Percentiles rank a stretch among this genome's conserved stretches.
These are phyloP conservation scores for Avahi laniger DNA, from an alignment of 2,797 vertebrate genomes.

Conservation along the genomic window DNA sequence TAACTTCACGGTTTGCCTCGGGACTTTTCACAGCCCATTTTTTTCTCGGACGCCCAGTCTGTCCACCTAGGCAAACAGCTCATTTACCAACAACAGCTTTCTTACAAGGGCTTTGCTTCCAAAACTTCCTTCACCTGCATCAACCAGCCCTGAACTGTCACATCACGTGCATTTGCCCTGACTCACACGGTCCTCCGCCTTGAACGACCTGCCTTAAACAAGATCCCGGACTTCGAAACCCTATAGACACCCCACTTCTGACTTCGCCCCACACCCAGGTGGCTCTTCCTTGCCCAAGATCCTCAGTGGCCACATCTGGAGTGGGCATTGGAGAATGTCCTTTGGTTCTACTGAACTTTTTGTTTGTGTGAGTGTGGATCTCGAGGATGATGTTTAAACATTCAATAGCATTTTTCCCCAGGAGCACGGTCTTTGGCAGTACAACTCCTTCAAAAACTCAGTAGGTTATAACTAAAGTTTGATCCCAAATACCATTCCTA, in stretches of 20 bases:
- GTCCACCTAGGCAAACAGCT: background rate
- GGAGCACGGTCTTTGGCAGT: background rate
- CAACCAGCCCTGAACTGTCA: background rate
- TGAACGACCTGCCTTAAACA: background rate
- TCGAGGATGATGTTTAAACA: background rate
- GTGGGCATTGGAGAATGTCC: background rate
- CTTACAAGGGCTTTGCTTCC: background rate
- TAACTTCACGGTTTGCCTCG: background rate
- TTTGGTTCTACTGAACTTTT: background rate
- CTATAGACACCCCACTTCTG: background rate
- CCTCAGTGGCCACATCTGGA: background rate
- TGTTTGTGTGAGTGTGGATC: background rate
- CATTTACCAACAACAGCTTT: background rate
- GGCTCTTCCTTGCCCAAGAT: background rate
- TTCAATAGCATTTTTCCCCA: background rate
- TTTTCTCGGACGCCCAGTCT: background rate
- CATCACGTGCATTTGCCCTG: background rate
- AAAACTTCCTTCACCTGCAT: background rate
- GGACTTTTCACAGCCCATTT: background rate
- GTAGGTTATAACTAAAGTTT: background rate
- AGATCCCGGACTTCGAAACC: background rate
- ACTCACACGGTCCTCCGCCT: background rate
- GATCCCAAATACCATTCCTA: background rate
- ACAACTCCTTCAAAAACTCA: background rate
- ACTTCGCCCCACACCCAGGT: background rate